Conservation (phyloP, 2,888 invertebrate genomes). For the Coronaproctus castanopsis region DNA sequence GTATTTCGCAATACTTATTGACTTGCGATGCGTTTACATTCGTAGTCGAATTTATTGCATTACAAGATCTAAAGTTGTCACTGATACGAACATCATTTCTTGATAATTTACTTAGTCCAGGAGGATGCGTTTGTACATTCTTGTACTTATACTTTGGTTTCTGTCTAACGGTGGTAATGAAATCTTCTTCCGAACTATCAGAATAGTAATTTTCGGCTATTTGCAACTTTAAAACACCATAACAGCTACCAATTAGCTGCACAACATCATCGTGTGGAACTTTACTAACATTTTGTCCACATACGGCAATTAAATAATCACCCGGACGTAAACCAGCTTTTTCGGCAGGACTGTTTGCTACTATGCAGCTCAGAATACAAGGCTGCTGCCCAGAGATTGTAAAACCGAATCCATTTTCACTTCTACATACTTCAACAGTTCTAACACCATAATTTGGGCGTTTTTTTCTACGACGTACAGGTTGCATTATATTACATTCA, state of each 20-base stretch:
- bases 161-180: constrained; percentile 36
- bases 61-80: constrained; percentile 11
- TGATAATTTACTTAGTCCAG: constrained; percentile 2
- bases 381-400: constrained; percentile 93
- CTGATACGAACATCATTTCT: constrained; percentile 8
- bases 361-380: constrained; percentile 84
- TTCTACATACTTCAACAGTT: constrained; percentile 65
- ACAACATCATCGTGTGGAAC: constrained; percentile 86
- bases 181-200: constrained; percentile 63
- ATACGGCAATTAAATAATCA: constrained; percentile 79
- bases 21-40: neutral
- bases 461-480: constrained; percentile 43
- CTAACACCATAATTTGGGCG: constrained; percentile 52
- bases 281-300: constrained; percentile 76
- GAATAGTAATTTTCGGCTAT: constrained; percentile 73
- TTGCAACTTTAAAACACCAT: constrained; percentile 60
- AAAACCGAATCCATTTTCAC: constrained; percentile 85
- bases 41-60: neutral
- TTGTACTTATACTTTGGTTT: constrained; percentile 35
- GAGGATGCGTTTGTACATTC: constrained; percentile 7
- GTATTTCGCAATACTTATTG: neutral
- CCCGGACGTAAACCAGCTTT: constrained; percentile 75
- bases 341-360: constrained; percentile 73
- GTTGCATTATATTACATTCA: constrained; percentile 35
- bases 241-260: constrained; percentile 66